Evolutionary conservation across 2,888 invertebrate genomes (phyloP).

Genomic region (Lasioglossum marginatum): DNA sequence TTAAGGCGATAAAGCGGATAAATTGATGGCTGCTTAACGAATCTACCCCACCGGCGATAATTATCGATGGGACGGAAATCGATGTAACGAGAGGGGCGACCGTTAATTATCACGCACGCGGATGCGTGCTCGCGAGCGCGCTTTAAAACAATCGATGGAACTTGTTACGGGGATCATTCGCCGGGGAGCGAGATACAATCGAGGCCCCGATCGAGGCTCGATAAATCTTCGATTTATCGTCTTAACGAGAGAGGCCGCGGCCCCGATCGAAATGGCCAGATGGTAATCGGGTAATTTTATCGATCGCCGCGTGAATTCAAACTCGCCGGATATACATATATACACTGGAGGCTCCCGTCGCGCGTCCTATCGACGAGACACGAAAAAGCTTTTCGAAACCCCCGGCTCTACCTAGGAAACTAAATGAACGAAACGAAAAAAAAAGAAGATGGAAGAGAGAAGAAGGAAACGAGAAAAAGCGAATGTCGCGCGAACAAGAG

Average conservation of each 20-base stretch:
- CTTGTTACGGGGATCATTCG: constrained; percentile 22
- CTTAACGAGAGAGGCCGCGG: constrained; percentile 23
- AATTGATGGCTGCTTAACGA: constrained; percentile 60
- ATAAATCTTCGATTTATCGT: constrained; percentile 32
- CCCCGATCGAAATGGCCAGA: constrained; percentile 1
- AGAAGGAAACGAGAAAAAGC: not conserved
- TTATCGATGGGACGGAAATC: constrained; percentile 53
- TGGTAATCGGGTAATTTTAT: constrained; percentile 16
- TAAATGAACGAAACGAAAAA: not conserved
- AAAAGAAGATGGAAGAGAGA: not conserved
- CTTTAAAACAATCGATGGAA: constrained; percentile 45
- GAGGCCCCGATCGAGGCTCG: constrained; percentile 7
- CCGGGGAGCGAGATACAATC: constrained; percentile 24
- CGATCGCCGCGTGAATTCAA: not conserved
- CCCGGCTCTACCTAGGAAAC: not conserved
- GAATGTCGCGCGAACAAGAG: constrained; percentile 8
- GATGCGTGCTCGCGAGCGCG: not conserved
- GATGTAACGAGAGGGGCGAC: constrained; percentile 32
- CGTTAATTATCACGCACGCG: constrained; percentile 48
- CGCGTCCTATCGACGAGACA: constrained; percentile 4
- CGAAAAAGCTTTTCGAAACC: constrained; percentile 2
- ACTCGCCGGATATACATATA: not conserved
- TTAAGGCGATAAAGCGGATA: constrained; percentile 3
- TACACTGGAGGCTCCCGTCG: not conserved
- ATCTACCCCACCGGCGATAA: constrained; percentile 53